Conservation (phyloP, 2,888 invertebrate genomes). For the Sminthurinus aureus region DNA sequence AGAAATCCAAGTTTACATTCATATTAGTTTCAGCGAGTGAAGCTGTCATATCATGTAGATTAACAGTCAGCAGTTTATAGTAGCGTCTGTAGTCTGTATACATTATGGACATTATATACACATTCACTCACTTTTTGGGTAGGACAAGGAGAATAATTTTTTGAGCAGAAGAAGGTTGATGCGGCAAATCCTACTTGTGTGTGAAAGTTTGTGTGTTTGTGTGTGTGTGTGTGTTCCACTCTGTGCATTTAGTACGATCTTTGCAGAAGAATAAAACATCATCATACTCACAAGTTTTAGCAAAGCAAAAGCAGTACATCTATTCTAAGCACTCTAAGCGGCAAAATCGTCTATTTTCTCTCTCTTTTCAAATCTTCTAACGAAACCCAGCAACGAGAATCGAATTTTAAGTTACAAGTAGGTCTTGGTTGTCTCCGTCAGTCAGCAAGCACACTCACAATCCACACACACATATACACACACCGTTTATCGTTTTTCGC, state of each 20-base stretch:
- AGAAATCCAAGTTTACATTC: too few relatives aligned
- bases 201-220: neutral
- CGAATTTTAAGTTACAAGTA: conserved; percentile 15
- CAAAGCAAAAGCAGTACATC: neutral
- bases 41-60: too few relatives aligned
- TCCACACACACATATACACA: neutral
- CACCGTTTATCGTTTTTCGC: conserved; percentile 29
- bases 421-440: conserved; percentile 14
- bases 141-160: conserved; percentile 6
- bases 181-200: conserved; percentile 5
- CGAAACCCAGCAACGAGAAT: conserved; percentile 28
- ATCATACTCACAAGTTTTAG: neutral
- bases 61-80: too few relatives aligned
- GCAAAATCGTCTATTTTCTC: conserved; percentile 13
- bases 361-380: neutral
- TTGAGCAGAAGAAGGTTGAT: conserved; percentile 12
- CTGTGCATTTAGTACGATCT: neutral
- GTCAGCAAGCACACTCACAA: neutral
- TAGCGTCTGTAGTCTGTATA: too few relatives aligned
- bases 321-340: conserved; percentile 15
- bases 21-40: too few relatives aligned
- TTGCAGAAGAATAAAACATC: too few relatives aligned
- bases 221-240: conserved; percentile 3
- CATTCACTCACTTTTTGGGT: neutral
- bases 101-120: neutral